A percentile compares a stretch with the other conserved stretches of the same genome.
Conservation (phyloP, 2,113 vertebrate species). For the Origma solitaria region DNA sequence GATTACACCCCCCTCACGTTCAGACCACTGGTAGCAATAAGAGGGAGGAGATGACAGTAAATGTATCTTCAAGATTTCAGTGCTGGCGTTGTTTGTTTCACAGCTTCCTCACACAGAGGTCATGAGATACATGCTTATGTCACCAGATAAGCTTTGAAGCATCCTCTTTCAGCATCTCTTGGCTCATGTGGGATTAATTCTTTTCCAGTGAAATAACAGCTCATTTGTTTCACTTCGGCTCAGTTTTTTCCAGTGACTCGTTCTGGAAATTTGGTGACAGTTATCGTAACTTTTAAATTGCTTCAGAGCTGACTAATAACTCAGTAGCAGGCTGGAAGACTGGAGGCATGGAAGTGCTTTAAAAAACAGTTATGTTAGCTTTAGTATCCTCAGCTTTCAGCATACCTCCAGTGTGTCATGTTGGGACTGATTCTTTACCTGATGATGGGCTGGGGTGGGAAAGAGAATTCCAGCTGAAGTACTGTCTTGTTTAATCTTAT, state of each 20-base stretch:
- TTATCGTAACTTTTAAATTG: background rate
- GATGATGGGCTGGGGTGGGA: background rate
- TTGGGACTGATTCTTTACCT: background rate
- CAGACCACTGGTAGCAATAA: background rate
- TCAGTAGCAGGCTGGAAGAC: background rate
- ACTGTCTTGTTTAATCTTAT: conserved; percentile 60
- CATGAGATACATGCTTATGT: background rate
- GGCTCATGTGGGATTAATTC: background rate
- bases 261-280: background rate
- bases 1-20: background rate
- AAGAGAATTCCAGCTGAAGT: background rate
- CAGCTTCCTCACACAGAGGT: background rate
- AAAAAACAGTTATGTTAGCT: background rate
- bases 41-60: background rate
- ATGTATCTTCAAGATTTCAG: background rate
- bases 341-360: background rate
- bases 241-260: background rate
- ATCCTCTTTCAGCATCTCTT: conserved; percentile 8
- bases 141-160: background rate
- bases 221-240: background rate
- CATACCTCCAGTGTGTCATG: background rate
- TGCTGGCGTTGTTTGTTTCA: background rate
- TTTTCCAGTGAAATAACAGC: conserved; percentile 23
- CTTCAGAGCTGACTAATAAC: background rate
- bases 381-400: background rate